Evolutionary conservation across 2,113 vertebrate genomes (phyloP).

Genomic region (Poicephalus gulielmi): DNA sequence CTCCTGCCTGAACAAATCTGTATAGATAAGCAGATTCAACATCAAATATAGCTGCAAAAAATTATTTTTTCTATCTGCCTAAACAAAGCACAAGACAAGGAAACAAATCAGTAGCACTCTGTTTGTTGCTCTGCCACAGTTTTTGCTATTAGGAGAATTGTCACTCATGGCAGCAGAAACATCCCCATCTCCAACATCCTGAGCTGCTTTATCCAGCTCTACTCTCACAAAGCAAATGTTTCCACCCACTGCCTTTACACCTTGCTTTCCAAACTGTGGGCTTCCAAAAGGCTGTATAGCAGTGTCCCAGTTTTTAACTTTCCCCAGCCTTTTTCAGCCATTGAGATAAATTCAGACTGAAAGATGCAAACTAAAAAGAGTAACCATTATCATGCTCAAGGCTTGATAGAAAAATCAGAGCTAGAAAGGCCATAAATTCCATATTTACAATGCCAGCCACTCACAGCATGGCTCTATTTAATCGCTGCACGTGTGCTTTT

Average conservation of each 20-base stretch:
- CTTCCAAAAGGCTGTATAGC: neutral
- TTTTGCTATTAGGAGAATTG: neutral
- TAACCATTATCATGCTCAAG: neutral
- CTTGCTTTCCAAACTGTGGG: neutral
- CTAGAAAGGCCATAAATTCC: neutral
- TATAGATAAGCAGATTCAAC: neutral
- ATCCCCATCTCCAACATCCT: neutral
- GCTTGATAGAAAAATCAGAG: neutral
- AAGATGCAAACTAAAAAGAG: conserved; percentile 16
- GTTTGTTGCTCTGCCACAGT: neutral
- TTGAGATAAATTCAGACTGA: neutral
- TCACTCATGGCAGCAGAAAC: accelerated
- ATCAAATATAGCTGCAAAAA: neutral
- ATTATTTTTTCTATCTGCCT: neutral
- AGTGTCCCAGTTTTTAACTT: neutral
- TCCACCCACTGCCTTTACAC: neutral
- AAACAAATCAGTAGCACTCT: neutral
- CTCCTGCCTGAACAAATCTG: neutral
- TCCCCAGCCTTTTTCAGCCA: neutral
- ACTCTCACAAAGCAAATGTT: neutral
- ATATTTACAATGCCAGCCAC: conserved; percentile 14
- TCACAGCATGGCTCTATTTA: conserved; percentile 35
- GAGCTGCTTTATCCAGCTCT: neutral
- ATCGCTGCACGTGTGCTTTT: conserved; percentile 12
- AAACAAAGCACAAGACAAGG: neutral